phyloP scores from a whole-genome alignment of 2,797 vertebrate species.

The Syngnathus acus region DNA sequence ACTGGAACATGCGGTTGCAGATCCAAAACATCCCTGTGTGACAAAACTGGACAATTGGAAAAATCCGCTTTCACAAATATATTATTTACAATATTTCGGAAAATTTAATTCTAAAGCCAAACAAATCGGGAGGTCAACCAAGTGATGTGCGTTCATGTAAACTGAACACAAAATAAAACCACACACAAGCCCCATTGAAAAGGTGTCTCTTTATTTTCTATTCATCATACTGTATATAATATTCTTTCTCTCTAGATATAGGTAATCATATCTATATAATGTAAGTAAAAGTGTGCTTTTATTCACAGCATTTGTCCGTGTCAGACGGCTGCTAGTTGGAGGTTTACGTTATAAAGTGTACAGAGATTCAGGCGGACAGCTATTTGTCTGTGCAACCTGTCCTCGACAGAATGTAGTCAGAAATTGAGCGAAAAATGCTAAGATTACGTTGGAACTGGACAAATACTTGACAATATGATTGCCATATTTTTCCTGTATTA shows the following conservation, averaged over 20 bases:
- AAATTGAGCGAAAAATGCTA: not conserved
- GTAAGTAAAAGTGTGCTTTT: constrained; percentile 78
- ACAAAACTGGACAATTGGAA: not conserved
- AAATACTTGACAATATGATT: not conserved
- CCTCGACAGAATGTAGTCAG: not conserved
- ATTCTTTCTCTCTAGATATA: constrained; percentile 67
- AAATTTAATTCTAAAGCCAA: too few relatives aligned
- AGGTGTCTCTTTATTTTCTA: constrained; percentile 72
- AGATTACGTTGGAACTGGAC: not conserved
- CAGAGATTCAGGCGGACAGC: constrained; percentile 64
- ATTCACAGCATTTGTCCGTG: constrained; percentile 68
- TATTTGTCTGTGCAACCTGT: constrained; percentile 30
- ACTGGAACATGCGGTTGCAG: not conserved
- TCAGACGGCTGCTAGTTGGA: constrained; percentile 67
- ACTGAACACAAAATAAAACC: constrained; percentile 27
- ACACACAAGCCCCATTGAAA: constrained; percentile 60
- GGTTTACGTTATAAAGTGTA: constrained; percentile 68
- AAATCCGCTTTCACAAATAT: too few relatives aligned
- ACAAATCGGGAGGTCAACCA: not conserved
- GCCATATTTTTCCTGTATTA: not conserved
- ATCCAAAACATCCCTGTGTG: not conserved
- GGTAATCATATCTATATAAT: constrained; percentile 70
- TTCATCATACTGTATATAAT: constrained; percentile 70
- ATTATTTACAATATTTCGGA: too few relatives aligned
- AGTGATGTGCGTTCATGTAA: not conserved